Evolutionary conservation across 2,113 vertebrate species (phyloP), one percentile per base, ranked within the genome.

Genomic region (Hiodon tergisus): DNA sequence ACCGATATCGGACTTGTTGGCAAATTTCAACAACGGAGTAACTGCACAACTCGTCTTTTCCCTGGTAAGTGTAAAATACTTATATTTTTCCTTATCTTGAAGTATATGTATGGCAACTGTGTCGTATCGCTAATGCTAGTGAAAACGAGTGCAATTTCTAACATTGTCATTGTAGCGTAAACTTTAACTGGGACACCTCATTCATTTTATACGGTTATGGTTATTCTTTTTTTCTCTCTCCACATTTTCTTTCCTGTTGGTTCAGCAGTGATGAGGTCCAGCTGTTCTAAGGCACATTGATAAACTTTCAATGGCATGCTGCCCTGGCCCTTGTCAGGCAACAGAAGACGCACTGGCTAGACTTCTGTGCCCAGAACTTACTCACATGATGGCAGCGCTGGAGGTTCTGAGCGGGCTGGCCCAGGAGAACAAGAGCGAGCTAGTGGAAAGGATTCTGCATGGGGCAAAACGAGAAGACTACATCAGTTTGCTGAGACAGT

Each of bases 311-410:
- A 67, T 76, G 68, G 77, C 62, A 4, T 77, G 74, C 54, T 75
- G 77, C 65, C 68, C 50, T 13, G 48, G 48, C 62, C 65, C 54
- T 4, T 76, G 76, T 13, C 11, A 11, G 14, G 48, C n/a, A 14
- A 65, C 63, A 3, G 66, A 17, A 8, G 73, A 62, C 47, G 5
- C 53, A 4, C 67, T 80, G 73, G 58, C 46, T 4, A 69, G 70
- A 63, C 76, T 86, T 7, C 74, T 81, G 16, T 80, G 79, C 65
- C 71, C 77, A 2, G 69, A 73, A 10, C 78, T 52, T 4, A n/a
- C 14, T 6, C 77, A 75, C 59, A 68, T 78, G n/a, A 72, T 54
- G 75, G 74, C 69, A 2, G 79, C 82, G 3, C 65, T 85, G n/a
- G 71, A 79, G 31, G 59, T 13, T 9, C 66, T 85, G 50, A 16